A percentile compares a stretch with the other conserved stretches of the same genome.
Conservation (phyloP, 2,113 vertebrate species). For the Parus major region DNA sequence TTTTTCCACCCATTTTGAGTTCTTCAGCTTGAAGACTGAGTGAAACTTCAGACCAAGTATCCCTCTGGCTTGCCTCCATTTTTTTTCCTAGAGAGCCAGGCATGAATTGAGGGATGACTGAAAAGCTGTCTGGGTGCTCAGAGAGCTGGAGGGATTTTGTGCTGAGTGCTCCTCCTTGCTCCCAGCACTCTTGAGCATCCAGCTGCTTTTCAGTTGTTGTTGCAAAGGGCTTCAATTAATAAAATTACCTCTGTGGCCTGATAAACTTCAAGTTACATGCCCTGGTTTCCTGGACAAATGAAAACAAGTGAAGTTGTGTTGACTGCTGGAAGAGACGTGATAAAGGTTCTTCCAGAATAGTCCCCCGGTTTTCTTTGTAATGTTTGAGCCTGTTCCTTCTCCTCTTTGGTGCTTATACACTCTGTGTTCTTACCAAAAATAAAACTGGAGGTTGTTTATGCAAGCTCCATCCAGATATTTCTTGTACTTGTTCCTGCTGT, state of each 20-base stretch:
- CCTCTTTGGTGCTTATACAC: not conserved
- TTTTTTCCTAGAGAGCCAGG: not conserved
- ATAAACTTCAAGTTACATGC: not conserved
- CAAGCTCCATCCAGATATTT: not conserved
- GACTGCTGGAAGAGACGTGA: not conserved
- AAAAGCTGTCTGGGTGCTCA: not conserved
- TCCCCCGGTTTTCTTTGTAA: not conserved
- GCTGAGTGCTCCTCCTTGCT: not conserved
- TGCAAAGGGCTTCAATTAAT: not conserved
- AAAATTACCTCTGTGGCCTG: not conserved
- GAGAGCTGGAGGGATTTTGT: not conserved
- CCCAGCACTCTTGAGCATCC: not conserved
- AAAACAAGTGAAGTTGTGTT: not conserved
- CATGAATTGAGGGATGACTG: not conserved
- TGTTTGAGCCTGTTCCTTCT: not conserved
- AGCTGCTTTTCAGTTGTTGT: not conserved
- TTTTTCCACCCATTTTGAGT: not conserved
- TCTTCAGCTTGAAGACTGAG: not conserved
- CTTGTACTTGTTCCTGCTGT: not conserved
- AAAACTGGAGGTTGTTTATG: not conserved
- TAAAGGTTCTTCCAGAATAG: not conserved
- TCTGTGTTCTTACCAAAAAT: not conserved
- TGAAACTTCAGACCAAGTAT: not conserved
- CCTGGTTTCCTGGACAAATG: not conserved
- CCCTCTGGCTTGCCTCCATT: not conserved